These are phyloP conservation scores for Drosophila kohkoa DNA, from an alignment of 1,140 invertebrate species.

Conservation along the genomic window DNA sequence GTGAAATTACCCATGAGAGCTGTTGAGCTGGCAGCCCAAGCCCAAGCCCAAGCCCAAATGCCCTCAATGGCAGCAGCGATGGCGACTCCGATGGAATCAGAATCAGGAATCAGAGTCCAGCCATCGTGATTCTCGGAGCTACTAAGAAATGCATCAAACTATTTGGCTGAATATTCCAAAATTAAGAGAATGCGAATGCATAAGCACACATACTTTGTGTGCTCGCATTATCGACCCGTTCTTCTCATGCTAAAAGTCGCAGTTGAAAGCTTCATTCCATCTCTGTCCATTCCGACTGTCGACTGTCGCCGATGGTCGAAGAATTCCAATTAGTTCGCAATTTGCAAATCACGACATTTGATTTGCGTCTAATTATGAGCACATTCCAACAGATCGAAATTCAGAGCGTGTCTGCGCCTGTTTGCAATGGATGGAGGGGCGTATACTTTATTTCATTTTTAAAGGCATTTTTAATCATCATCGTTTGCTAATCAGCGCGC, in stretches of 20 bases:
- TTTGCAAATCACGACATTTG: conserved; percentile 70
- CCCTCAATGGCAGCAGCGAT: conserved; percentile 10
- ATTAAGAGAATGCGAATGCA: conserved; percentile 7
- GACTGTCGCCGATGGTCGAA: neutral
- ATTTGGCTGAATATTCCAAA: conserved; percentile 54
- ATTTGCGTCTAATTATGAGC: conserved; percentile 69
- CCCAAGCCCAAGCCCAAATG: neutral
- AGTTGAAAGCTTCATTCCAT: neutral
- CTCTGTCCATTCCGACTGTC: neutral
- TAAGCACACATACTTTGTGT: conserved; percentile 12
- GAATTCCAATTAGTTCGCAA: conserved; percentile 71
- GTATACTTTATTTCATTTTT: conserved; percentile 38
- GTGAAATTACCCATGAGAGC: conserved; percentile 67
- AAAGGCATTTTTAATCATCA: conserved; percentile 66
- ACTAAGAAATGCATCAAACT: conserved; percentile 55
- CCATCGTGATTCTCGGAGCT: neutral
- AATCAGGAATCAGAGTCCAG: conserved; percentile 2
- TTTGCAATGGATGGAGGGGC: neutral
- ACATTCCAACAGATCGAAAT: conserved; percentile 66
- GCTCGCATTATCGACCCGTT: neutral
- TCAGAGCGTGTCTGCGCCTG: conserved; percentile 35
- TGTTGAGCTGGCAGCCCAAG: conserved; percentile 25
- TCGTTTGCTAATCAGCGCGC: conserved; percentile 63
- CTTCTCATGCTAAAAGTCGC: neutral
- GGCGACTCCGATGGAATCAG: conserved; percentile 10